Percentiles rank a stretch among this genome's conserved stretches.
Conservation (phyloP, 2,113 vertebrate species). For the Caranx melampygus region DNA sequence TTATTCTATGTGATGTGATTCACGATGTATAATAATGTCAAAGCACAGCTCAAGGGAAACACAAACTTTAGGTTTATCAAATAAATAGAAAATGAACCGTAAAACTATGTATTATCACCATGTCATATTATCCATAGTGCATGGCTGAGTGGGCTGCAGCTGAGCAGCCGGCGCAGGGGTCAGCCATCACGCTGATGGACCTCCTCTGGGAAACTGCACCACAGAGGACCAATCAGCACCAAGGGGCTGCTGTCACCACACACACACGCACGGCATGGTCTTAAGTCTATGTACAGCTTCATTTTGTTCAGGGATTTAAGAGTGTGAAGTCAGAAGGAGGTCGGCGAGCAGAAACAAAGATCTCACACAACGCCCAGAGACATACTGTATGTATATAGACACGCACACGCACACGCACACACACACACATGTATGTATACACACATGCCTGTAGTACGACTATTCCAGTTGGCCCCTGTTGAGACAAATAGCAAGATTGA, state of each 20-base stretch:
- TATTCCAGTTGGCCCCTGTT: slow-evolving; percentile 52
- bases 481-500: slow-evolving; percentile 24
- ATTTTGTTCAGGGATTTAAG: slow-evolving; percentile 9
- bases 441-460: slow-evolving; percentile 35
- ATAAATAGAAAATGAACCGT: not conserved
- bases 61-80: not conserved
- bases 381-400: slow-evolving; percentile 14
- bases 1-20: not conserved
- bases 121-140: not conserved
- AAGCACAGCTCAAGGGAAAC: slow-evolving; percentile 1
- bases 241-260: not conserved
- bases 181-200: slow-evolving; percentile 12
- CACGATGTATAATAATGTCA: slow-evolving; percentile 33
- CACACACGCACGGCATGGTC: not conserved
- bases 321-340: slow-evolving; percentile 36
- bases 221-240: slow-evolving; percentile 18
- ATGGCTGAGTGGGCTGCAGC: not conserved
- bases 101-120: not conserved
- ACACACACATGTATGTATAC: slow-evolving; percentile 13
- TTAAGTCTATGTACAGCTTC: not conserved
- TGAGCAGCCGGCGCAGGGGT: slow-evolving; percentile 5
- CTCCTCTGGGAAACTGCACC: slow-evolving; percentile 1
- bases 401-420: not conserved
- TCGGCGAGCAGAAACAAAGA: slow-evolving; percentile 35
- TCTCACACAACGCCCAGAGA: slow-evolving; percentile 24